Base-by-base conservation (phyloP, 2,113 vertebrate genomes). In the Entelurus aequoreus region DNA sequence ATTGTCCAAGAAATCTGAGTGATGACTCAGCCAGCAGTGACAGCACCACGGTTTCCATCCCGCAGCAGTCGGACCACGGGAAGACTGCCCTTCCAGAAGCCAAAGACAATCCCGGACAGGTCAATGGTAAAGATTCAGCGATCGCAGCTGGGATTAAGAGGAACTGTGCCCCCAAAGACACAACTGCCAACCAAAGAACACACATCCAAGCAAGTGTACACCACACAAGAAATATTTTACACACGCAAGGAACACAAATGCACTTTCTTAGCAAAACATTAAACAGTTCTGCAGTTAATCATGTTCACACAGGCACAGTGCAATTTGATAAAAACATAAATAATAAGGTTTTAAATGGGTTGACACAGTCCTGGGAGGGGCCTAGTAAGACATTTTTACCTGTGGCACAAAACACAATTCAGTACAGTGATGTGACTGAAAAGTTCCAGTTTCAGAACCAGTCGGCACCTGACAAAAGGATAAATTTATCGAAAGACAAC, bases 351-450 rank as follows among this genome's bases (percentile, higher is more conserved):
- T 62, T 85, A 68, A 79, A 85, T 78, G 84, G 91, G 83, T 81
- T 91, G 77, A 74, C 91, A 72, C 92, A 91, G 66, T 84, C 89
- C 8, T 99, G 97, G 96, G 94, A 94, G 35, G 91, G 88, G 48
- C 70, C 79, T 53, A 82, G 81, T 65, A 94, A 94, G 86, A 64
- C 88, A 46, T 94, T 91, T 76, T 79, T 90, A 76, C 66, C 89
- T 60, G 65, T 86, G 71, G 93, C 94, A 63, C 91, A 92, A 60
- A 88, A 87, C 50, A 70, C 92, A 60, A 79, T 86, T 75, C 86
- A 90, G 76, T 95, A 92, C 61, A 16, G 81, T 8, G 85, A 85
- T 44, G n/a, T 89, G 35, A 72, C 85, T 67, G 89, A 91, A 58
- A 89, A 84, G 62, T 92, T 92, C 86, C 90, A 89, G 71, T 93